Base-by-base conservation (phyloP, 2,888 invertebrate species). In the Conchocele bisecta region DNA sequence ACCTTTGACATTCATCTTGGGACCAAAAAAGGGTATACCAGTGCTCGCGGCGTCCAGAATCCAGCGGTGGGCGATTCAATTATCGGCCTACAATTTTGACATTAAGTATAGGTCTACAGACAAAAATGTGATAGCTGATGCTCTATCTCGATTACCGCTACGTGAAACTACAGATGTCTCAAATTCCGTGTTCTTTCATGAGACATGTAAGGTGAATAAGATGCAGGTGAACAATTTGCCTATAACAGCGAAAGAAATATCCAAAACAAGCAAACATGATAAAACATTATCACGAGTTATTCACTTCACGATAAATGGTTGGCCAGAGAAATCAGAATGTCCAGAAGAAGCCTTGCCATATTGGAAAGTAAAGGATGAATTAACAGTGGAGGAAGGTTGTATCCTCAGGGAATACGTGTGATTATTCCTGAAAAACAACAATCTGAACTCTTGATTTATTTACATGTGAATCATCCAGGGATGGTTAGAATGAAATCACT, bases 11-110 rank as follows among this genome's bases (percentile, higher is more conserved):
- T 31, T 53, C 13, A 58, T 80, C 17, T 41, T 73, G 9, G 80
- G 73, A 9, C 66, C 61, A 46, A 65, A 79, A 39, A 57, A 48
- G 33, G 66, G 69, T 76, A 24, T 88, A 84, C 71, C 88, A 81
- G 50, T 75, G 57, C 76, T 86, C 29, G 86, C 88, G 29, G 84
- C 89, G 7, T 83, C 87, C 20, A 71, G 89, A 31, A 65, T 90
- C 50, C 88, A 89, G 69, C 66, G 88, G 29, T 90, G 84, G 82
- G 88, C 89, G 11, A 28, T 75, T 33, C 42, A 50, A 24, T 35
- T 75, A 22, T 28, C 67, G 17, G 37, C 35, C 6, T 75, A 66
- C 46, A 44, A 76, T 15, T 77, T 48, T 46, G 68, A 74, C 24
- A 70, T 75, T 33, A 59, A 50, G 28, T 67, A 35, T 44, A 35